phyloP scores from a whole-genome alignment of 1,140 invertebrate genomes.

The Asobara japonica region DNA sequence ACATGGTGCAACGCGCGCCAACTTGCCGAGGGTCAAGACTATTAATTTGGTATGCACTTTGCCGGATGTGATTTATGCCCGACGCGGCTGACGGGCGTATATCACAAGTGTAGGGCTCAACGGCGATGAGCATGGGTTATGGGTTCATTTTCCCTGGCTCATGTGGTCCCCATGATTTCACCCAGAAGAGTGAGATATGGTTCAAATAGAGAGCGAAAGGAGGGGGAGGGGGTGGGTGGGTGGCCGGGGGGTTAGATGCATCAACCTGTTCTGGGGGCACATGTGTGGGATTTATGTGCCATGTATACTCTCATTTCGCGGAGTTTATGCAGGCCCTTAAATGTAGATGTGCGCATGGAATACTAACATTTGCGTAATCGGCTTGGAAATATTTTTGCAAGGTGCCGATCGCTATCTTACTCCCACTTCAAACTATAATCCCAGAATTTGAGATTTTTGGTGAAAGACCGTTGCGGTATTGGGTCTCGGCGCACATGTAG shows the following conservation, averaged over 20 bases:
- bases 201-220: too few relatives aligned
- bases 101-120: slow-evolving; percentile 36
- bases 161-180: slow-evolving; percentile 43
- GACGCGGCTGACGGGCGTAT: slow-evolving; percentile 48
- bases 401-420: too few relatives aligned
- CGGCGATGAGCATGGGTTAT: slow-evolving; percentile 42
- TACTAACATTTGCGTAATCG: slow-evolving; percentile 33
- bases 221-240: not conserved
- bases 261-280: not conserved
- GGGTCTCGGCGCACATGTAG: too few relatives aligned
- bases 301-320: not conserved
- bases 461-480: too few relatives aligned
- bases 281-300: slow-evolving; percentile 3
- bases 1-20: slow-evolving; percentile 21
- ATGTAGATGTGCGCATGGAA: not conserved
- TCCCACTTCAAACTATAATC: too few relatives aligned
- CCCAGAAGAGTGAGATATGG: not conserved
- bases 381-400: slow-evolving; percentile 17
- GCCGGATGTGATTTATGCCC: slow-evolving; percentile 49
- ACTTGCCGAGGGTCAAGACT: slow-evolving; percentile 39
- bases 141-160: slow-evolving; percentile 51
- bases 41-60: slow-evolving; percentile 50
- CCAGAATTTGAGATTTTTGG: too few relatives aligned
- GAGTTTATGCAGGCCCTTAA: not conserved
- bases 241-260: not conserved